These are phyloP conservation scores for Istiophorus platypterus DNA, from an alignment of 2,113 vertebrate species.

Conservation along the genomic window DNA sequence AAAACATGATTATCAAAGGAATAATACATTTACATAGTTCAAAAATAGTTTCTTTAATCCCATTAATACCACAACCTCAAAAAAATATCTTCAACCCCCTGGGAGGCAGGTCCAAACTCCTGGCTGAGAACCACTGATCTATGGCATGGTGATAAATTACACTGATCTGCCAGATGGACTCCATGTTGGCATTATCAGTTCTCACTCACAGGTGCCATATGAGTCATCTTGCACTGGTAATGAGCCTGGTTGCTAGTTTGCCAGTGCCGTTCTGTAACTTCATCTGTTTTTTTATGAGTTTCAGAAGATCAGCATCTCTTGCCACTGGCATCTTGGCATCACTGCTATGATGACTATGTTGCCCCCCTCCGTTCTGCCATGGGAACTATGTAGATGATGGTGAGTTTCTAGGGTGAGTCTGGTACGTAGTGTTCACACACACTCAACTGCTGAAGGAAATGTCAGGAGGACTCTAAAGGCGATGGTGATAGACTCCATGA, in stretches of 20 bases:
- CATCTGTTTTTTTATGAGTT: conserved; percentile 24
- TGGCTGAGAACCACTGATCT: conserved; percentile 20
- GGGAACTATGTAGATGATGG: conserved; percentile 61
- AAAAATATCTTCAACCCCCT: conserved; percentile 23
- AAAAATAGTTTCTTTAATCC: conserved; percentile 3
- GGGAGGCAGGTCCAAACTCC: conserved; percentile 1
- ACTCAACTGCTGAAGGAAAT: conserved; percentile 78
- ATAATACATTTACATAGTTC: neutral
- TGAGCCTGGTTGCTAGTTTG: conserved; percentile 18
- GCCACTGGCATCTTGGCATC: conserved; percentile 64
- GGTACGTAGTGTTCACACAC: conserved; percentile 69
- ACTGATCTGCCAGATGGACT: conserved; percentile 57
- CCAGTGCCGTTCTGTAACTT: conserved; percentile 17
- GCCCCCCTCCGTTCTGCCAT: conserved; percentile 49
- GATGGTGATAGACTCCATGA: conserved; percentile 65
- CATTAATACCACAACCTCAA: conserved; percentile 7
- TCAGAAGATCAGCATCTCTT: conserved; percentile 36
- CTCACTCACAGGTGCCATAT: conserved; percentile 13
- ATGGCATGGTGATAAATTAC: conserved; percentile 56
- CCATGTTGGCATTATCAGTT: conserved; percentile 39
- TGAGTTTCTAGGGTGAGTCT: conserved; percentile 65
- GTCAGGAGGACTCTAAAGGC: conserved; percentile 71
- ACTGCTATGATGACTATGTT: conserved; percentile 53
- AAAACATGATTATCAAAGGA: neutral
- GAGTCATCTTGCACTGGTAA: conserved; percentile 19